Percentiles rank a stretch among this genome's conserved stretches.
These are phyloP conservation scores for Myrmecobius fasciatus DNA, from an alignment of 2,113 vertebrate species.

Conservation along the genomic window DNA sequence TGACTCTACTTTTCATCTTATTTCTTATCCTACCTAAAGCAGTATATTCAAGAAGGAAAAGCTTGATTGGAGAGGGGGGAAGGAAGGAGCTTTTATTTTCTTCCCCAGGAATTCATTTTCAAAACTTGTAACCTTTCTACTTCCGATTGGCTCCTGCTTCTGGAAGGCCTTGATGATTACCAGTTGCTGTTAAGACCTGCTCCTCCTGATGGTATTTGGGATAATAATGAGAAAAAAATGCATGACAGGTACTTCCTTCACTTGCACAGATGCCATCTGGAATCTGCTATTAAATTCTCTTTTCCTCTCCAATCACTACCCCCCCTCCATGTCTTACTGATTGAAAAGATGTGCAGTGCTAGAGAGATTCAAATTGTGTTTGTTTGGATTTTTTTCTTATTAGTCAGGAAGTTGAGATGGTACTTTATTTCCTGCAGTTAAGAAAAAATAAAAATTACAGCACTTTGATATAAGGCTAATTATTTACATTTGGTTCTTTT, in stretches of 20 bases:
- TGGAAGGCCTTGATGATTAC: constrained; percentile 31
- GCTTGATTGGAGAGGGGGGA: constrained; percentile 22
- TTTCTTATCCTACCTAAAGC: not conserved
- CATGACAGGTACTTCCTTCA: not conserved
- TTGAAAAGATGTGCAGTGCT: not conserved
- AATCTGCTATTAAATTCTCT: constrained; percentile 32
- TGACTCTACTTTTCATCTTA: not conserved
- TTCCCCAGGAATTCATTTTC: constrained; percentile 50
- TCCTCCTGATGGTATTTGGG: constrained; percentile 16
- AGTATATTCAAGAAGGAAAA: constrained; percentile 43
- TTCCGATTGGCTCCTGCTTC: constrained; percentile 45
- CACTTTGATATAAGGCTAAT: constrained; percentile 1
- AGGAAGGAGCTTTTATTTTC: constrained; percentile 41
- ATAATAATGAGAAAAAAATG: constrained; percentile 51
- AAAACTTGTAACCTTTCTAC: constrained; percentile 61
- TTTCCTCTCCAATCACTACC: not conserved
- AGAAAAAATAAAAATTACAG: not conserved
- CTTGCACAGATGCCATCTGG: not conserved
- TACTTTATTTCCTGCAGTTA: constrained; percentile 13
- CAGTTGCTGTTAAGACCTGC: constrained; percentile 36
- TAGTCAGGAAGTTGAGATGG: constrained; percentile 2
- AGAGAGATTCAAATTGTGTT: constrained; percentile 15
- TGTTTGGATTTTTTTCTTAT: not conserved
- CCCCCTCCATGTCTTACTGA: not conserved
- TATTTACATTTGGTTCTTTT: not conserved